A percentile compares a stretch with the other conserved stretches of the same genome.
phyloP scores from a whole-genome alignment of 1,140 invertebrate species.

The Gonioctena quinquepunctata region DNA sequence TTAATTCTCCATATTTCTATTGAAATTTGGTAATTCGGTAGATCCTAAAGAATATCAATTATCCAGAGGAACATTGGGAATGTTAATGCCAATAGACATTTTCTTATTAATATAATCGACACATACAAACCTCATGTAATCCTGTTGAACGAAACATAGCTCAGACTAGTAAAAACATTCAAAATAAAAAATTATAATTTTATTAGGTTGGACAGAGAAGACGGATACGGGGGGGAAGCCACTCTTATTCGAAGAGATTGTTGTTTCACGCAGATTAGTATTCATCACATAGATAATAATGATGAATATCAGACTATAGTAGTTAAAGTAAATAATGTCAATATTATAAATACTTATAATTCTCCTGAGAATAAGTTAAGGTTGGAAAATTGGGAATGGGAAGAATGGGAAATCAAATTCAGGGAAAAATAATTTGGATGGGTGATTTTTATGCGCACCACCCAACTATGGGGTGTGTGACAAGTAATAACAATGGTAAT shows the following conservation, averaged over 20 bases:
- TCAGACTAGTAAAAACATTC: constrained; percentile 19
- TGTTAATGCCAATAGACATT: constrained; percentile 6
- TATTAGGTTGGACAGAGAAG: constrained; percentile 20
- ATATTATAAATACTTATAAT: constrained; percentile 13
- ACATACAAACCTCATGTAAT: constrained; percentile 4
- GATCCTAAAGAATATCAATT: neutral
- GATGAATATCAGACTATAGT: neutral
- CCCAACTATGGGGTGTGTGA: no score
- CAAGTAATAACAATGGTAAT: no score
- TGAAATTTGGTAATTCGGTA: neutral
- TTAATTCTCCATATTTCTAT: neutral
- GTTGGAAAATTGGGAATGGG: no score
- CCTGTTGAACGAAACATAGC: constrained; percentile 21
- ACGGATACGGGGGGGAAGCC: constrained; percentile 27
- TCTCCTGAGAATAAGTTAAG: no score
- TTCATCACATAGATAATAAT: neutral
- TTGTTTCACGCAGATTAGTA: neutral
- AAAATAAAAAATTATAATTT: constrained; percentile 10
- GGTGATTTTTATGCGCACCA: no score
- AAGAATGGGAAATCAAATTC: no score
- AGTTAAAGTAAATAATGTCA: neutral
- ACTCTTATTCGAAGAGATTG: constrained; percentile 8
- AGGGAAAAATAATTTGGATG: no score
- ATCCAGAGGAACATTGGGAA: constrained; percentile 18
- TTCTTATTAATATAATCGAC: neutral